These are phyloP conservation scores for Dendrolimus kikuchii DNA, from an alignment of 1,140 invertebrate genomes.

Conservation along the genomic window DNA sequence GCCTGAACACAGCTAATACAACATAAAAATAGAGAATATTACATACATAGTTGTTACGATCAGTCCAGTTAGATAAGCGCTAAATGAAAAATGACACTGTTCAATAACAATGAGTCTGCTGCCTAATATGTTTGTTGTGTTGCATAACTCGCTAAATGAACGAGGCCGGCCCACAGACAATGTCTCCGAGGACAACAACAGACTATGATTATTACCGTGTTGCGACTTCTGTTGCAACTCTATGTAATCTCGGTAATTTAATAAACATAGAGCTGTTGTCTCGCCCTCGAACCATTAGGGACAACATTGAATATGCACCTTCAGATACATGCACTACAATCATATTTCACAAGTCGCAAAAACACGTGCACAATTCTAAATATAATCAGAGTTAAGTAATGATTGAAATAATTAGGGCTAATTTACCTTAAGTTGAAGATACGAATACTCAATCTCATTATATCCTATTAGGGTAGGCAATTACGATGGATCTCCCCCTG, in stretches of 20 bases:
- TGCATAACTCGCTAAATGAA: slow-evolving; percentile 25
- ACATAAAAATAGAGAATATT: not conserved
- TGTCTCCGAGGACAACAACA: slow-evolving; percentile 14
- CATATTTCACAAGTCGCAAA: too few relatives aligned
- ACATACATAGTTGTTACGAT: not conserved
- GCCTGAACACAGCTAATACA: too few relatives aligned
- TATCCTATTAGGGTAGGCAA: too few relatives aligned
- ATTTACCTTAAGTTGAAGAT: too few relatives aligned
- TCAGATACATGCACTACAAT: too few relatives aligned
- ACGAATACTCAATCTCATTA: too few relatives aligned
- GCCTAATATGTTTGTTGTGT: slow-evolving; percentile 11
- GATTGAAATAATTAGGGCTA: too few relatives aligned
- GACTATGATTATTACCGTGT: slow-evolving; percentile 10
- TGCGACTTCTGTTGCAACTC: slow-evolving; percentile 11
- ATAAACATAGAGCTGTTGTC: not conserved
- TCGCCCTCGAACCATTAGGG: not conserved
- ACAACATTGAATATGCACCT: too few relatives aligned
- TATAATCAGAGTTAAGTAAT: too few relatives aligned
- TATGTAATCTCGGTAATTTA: slow-evolving; percentile 9
- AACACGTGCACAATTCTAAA: too few relatives aligned
- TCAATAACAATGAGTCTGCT: slow-evolving; percentile 14
- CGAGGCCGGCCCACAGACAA: slow-evolving; percentile 17
- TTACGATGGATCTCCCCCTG: too few relatives aligned
- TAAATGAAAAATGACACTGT: slow-evolving; percentile 17
- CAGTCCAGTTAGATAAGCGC: slow-evolving; percentile 10